Base-by-base conservation (phyloP, 2,888 invertebrate species). In the Mimas tiliae region DNA sequence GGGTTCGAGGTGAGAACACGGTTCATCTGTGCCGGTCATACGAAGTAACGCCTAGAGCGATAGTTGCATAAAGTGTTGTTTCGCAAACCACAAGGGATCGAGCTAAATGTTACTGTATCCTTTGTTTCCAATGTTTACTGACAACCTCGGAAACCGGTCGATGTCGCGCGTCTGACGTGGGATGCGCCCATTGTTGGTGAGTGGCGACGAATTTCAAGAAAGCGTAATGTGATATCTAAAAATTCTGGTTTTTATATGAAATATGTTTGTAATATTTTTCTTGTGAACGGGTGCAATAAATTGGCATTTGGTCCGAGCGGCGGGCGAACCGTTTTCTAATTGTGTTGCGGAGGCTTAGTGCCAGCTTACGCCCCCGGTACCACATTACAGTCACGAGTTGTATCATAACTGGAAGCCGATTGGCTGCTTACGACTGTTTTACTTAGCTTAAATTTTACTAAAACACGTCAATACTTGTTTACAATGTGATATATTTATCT, bases 101-200 rank as follows among this genome's bases (percentile, higher is more conserved):
- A 82, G 81, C 80, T 82, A 84, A 86, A 84, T 78, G 81, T 80
- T 85, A 83, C 82, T 84, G 86, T 86, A 84, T 86, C 85, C 84
- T 87, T 88, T 88, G 87, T 88, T 84, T 83, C 75, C 72, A 65
- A 72, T 79, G 75, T 77, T 80, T 76, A 77, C 71, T 74, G 73
- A 74, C 78, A 72, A 77, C 77, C 76, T 65, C 45, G 62, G 48
- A 63, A 21, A 63, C 62, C 48, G 62, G 62, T 63, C 45, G 47
- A 63, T 48, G 48, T 27, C 48, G 45, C 21, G 12, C 48, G 9
- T 47, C 48, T 45, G 27, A 63, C 62, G 45, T 47, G 48, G 33
- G 62, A 58, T 12, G 58, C 8, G 19, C 19, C 58, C 58, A 58
- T 58, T 58, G 58, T 58, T 38, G 42, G 58, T 11, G 58, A 38